Percentiles rank a stretch among this genome's conserved stretches.
phyloP scores from a whole-genome alignment of 2,888 invertebrate genomes.

The Yponomeuta evonymella region DNA sequence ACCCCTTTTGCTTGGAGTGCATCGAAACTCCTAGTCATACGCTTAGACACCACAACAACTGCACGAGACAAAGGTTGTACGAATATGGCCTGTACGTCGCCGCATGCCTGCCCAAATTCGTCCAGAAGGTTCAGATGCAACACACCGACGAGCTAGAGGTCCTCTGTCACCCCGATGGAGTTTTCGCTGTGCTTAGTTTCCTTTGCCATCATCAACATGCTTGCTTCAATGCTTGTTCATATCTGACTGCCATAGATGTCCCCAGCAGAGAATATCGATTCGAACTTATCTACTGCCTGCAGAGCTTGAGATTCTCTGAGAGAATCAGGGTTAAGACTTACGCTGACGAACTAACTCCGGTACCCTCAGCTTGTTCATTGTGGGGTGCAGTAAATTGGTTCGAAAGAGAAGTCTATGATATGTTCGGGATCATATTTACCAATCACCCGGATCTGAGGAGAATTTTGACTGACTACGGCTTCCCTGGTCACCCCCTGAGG shows the following conservation, averaged over 20 bases:
- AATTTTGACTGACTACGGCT: slow-evolving; percentile 64
- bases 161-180: slow-evolving; percentile 53
- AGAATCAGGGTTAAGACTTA: slow-evolving; percentile 54
- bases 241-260: slow-evolving; percentile 57
- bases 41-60: slow-evolving; percentile 49
- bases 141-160: slow-evolving; percentile 59
- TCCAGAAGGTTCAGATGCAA: slow-evolving; percentile 60
- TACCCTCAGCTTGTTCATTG: slow-evolving; percentile 45
- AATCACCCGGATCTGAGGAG: slow-evolving; percentile 65
- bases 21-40: slow-evolving; percentile 41
- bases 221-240: slow-evolving; percentile 49
- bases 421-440: slow-evolving; percentile 59
- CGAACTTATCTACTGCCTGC: slow-evolving; percentile 52
- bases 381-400: slow-evolving; percentile 45
- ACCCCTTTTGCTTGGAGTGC: slow-evolving; percentile 44
- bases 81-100: slow-evolving; percentile 64
- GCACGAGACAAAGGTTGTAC: slow-evolving; percentile 47
- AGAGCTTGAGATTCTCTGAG: slow-evolving; percentile 48
- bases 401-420: slow-evolving; percentile 62
- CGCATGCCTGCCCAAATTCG: slow-evolving; percentile 59
- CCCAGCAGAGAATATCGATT: slow-evolving; percentile 55
- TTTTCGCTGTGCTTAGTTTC: slow-evolving; percentile 50
- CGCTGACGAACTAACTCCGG: slow-evolving; percentile 60
- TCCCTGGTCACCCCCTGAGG: slow-evolving; percentile 59
- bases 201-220: slow-evolving; percentile 56